Evolutionary conservation across 2,888 invertebrate genomes (phyloP).

Genomic region (Sthenelais limicola): DNA sequence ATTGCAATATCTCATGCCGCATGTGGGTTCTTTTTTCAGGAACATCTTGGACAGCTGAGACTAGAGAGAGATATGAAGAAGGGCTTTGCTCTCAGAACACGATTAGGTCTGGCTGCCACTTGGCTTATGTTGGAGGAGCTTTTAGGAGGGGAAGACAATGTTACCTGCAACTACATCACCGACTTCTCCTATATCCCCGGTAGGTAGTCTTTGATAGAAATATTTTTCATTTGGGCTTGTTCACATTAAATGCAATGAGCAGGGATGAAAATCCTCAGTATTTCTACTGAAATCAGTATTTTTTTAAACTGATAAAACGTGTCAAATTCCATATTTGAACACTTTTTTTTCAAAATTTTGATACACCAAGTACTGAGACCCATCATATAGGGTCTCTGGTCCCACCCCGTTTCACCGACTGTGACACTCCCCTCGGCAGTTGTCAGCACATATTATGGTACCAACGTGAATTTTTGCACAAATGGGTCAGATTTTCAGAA

Average conservation of each 20-base stretch:
- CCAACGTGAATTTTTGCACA: no score
- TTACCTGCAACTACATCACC: slow-evolving; percentile 12
- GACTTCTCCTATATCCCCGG: neutral
- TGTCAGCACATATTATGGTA: no score
- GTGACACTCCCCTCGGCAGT: no score
- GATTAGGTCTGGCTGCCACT: slow-evolving; percentile 23
- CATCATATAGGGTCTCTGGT: no score
- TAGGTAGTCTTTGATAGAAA: neutral
- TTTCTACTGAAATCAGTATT: neutral
- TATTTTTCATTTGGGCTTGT: neutral
- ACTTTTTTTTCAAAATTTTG: no score
- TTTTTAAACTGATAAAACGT: neutral
- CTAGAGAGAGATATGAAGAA: neutral
- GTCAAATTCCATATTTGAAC: no score
- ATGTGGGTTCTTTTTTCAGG: no score
- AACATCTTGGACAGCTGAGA: neutral
- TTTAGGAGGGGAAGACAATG: slow-evolving; percentile 1
- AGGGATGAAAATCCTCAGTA: neutral
- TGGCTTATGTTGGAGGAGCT: slow-evolving; percentile 32
- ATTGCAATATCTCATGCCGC: no score
- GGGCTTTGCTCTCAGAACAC: neutral
- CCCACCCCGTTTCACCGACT: no score
- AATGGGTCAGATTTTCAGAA: no score
- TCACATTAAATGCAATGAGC: neutral
- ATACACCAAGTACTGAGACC: no score